These are phyloP conservation scores for Ptychobarbus kaznakovi DNA, from an alignment of 2,797 vertebrate genomes.

Conservation along the genomic window DNA sequence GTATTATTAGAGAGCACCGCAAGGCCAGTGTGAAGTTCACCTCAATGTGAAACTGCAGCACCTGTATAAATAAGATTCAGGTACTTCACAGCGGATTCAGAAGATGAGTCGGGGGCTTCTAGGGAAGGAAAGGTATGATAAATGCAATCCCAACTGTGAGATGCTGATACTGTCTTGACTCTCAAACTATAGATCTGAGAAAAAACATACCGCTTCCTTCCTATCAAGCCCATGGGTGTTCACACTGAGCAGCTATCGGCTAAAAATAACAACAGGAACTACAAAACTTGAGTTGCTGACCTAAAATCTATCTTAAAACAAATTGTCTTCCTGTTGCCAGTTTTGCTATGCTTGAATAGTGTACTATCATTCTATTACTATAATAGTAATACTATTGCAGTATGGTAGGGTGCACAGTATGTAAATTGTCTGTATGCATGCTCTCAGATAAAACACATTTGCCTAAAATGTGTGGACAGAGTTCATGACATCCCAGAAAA, in stretches of 20 bases:
- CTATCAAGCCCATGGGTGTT: slow-evolving; percentile 1
- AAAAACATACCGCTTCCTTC: slow-evolving; percentile 52
- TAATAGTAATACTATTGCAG: too few species aligned
- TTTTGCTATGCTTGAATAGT: background rate
- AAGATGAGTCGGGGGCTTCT: slow-evolving; percentile 19
- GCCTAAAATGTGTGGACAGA: background rate
- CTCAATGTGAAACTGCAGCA: background rate
- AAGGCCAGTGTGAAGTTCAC: slow-evolving; percentile 13
- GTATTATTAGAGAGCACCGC: slow-evolving; percentile 9
- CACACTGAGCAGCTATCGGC: slow-evolving; percentile 4
- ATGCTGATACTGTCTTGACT: slow-evolving; percentile 20
- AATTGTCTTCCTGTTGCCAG: background rate
- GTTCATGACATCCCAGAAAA: too few species aligned
- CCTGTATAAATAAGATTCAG: slow-evolving; percentile 22
- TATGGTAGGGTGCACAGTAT: background rate
- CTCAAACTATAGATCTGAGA: slow-evolving; percentile 16
- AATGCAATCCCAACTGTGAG: slow-evolving; percentile 32
- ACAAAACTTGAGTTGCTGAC: background rate
- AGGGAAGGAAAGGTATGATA: background rate
- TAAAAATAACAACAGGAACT: slow-evolving; percentile 35
- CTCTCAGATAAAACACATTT: background rate
- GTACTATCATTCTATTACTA: background rate
- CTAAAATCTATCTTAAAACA: background rate
- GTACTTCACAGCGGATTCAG: background rate
- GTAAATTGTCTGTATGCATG: background rate